Percentiles rank a stretch among this genome's conserved stretches.
These are phyloP conservation scores for Ophion costatus DNA, from an alignment of 2,888 invertebrate genomes.

Conservation along the genomic window DNA sequence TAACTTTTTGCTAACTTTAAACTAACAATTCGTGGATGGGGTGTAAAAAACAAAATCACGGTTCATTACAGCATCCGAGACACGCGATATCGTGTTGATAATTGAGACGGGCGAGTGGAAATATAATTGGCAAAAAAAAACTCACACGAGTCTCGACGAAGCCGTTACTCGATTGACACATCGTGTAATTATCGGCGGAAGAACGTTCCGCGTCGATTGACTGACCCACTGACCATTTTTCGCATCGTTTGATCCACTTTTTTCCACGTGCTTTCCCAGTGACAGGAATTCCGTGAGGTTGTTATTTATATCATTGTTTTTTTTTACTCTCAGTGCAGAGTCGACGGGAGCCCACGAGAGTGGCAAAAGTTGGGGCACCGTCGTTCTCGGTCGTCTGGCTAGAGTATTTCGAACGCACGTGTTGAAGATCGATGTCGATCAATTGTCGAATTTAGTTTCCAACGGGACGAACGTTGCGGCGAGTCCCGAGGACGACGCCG, in stretches of 20 bases:
- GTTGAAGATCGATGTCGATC: constrained; percentile 87
- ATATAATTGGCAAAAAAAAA: constrained; percentile 26
- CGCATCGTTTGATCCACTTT: constrained; percentile 9
- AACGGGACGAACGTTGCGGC: constrained; percentile 42
- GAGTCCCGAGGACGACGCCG: constrained; percentile 63
- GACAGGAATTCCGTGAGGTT: not conserved
- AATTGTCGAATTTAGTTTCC: constrained; percentile 67
- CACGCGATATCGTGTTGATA: constrained; percentile 57
- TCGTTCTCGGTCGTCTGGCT: constrained; percentile 86
- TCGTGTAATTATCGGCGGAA: constrained; percentile 54
- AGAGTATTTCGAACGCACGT: constrained; percentile 87
- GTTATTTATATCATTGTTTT: not conserved
- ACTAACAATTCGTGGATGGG: not conserved
- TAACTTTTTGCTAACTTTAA: too few species aligned
- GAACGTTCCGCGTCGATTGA: constrained; percentile 54
- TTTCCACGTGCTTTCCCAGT: not conserved
- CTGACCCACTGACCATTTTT: constrained; percentile 57
- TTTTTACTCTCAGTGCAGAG: constrained; percentile 60
- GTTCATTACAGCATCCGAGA: constrained; percentile 37
- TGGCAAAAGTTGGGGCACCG: constrained; percentile 86
- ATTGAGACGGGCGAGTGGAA: constrained; percentile 31
- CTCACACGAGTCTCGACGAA: not conserved
- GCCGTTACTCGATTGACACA: constrained; percentile 59
- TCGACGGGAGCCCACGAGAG: constrained; percentile 81
- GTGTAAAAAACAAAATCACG: not conserved